Evolutionary conservation across 2,888 invertebrate genomes (phyloP), one percentile per base, ranked within the genome.

Genomic region (Craniophora ligustri): DNA sequence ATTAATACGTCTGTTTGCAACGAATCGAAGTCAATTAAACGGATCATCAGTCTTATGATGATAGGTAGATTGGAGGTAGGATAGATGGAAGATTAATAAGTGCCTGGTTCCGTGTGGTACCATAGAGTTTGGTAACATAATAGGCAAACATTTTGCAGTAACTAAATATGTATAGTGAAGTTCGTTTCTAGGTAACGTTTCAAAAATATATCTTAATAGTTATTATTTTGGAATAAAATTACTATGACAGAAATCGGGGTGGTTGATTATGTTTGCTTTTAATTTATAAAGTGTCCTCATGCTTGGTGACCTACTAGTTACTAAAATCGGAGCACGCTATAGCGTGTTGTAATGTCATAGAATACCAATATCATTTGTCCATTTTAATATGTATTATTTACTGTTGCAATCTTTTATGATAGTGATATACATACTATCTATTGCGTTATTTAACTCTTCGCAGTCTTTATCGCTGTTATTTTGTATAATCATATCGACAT

Each of bases 61-160:
- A 49, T 40, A 53, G 38, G 18, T 31, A 8, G 23, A 47, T 34
- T 21, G 7, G 14, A 48, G 48, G 39, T 57, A 39, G 8, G 36
- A 23, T 49, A 59, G 51, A 65, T 70, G 61, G 30, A 65, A 61
- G n/a, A n/a, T n/a, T n/a, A n/a, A n/a, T n/a, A n/a, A n/a, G 81
- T 79, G 72, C 76, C 76, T 65, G 76, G 75, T 40, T 69, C 79
- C 51, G 62, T 53, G 32, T 21, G 75, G 75, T 59, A 79, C 79
- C 60, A 62, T 47, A 51, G 42, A 35, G 42, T 58, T 69, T 42
- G 42, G 46, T 53, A 62, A 71, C 60, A 44, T 62, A 67, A 60
- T 68, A 67, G 50, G 55, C 61, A 60, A 65, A 63, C 32, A 41
- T 66, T 56, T 53, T 64, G 58, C 69, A 61, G 31, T 42, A 32